Evolutionary conservation across 2,888 invertebrate species (phyloP), one percentile per base, ranked within the genome.

Genomic region (Drosophila crucigera): DNA sequence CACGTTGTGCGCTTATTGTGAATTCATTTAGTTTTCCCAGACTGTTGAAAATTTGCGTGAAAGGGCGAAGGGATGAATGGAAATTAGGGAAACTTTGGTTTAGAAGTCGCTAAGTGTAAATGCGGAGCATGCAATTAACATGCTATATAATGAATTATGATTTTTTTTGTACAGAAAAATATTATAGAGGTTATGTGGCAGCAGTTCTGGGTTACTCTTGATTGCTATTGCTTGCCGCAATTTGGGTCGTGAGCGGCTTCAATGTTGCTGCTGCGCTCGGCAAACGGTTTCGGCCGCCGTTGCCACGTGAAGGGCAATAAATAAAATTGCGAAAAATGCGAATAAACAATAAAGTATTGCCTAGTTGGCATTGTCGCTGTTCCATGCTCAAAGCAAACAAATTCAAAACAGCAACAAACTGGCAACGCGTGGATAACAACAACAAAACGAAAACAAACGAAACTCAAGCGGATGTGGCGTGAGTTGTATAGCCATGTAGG

Each of bases 341-440:
- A 86, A 85, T 68, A 85, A 76, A 90, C 90, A 81, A 86, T 90
- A 84, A 90, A 85, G 79, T 83, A 90, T 90, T 80, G 75, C 81
- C 81, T 73, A 63, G 61, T 72, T 60, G 69, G 66, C 67, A 63
- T 78, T 82, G 72, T 73, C 64, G 76, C 41, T 74, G 70, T n/a
- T 25, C 14, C 54, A 19, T 19, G 53, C 41, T 50, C 28, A 65
- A 22, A 49, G 55, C 77, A 63, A 73, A 53, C 77, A 68, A 79
- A 82, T 63, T 65, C 73, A 60, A 16, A 68, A 55, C 68, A 64
- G n/a, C 63, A 80, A 71, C 62, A 66, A 70, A 72, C 62, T 52
- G 68, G 22, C 66, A 53, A 50, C 30, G 50, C 16, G n/a, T 37
- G 58, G 31, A 52, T 52, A 66, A 61, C 30, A 58, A 37, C 14